These are phyloP conservation scores for Nesospiza acunhae DNA, from an alignment of 2,113 vertebrate species.

Conservation along the genomic window DNA sequence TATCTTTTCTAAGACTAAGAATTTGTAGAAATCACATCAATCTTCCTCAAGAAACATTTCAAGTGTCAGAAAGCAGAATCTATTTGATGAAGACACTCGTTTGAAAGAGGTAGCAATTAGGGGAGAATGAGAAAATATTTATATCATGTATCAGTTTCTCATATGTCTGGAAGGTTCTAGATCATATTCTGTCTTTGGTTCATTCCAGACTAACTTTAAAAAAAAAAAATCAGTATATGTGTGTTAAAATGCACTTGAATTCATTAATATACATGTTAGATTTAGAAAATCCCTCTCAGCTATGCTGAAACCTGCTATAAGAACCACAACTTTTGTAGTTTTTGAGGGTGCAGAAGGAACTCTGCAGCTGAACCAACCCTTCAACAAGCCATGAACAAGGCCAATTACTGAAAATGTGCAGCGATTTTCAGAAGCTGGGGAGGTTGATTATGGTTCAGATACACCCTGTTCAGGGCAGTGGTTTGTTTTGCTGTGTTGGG, in stretches of 20 bases:
- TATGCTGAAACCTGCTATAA: neutral
- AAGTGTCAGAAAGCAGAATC: neutral
- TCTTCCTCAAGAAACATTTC: neutral
- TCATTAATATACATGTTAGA: neutral
- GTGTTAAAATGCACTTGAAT: neutral
- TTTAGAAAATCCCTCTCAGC: neutral
- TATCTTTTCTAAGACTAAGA: neutral
- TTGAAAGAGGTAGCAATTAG: neutral
- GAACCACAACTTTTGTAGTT: neutral
- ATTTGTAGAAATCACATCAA: neutral
- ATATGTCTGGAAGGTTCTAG: neutral
- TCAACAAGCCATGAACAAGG: neutral
- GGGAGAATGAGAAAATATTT: neutral
- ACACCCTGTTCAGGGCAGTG: accelerated
- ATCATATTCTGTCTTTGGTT: neutral
- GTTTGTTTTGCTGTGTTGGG: neutral
- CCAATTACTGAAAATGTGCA: accelerated
- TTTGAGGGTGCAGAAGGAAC: neutral
- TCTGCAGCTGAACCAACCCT: neutral
- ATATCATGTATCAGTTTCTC: neutral
- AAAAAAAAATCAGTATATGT: neutral
- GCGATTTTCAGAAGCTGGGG: neutral
- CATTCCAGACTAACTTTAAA: neutral
- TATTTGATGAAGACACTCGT: neutral
- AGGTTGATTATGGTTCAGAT: neutral